Evolutionary conservation across 1,140 invertebrate genomes (phyloP), one percentile per base, ranked within the genome.

Genomic region (Brachionus rotundiformis): DNA sequence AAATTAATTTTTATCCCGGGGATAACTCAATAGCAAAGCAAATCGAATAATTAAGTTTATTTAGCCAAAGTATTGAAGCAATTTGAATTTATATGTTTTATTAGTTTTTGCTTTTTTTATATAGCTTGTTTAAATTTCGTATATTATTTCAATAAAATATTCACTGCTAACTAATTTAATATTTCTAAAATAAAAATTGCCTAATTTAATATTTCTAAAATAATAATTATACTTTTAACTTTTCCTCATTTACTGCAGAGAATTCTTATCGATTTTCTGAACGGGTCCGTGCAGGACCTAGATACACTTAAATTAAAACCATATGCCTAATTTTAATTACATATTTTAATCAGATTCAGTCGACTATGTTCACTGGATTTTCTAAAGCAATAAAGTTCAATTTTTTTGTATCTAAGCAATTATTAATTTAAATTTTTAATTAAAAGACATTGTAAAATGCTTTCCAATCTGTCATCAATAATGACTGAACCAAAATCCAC

Each of bases 101-200:
- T 5, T 54, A 5, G n/a, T 54, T 54, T n/a, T n/a, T n/a, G n/a
- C n/a, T n/a, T 47, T 8, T 54, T 23, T 54, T 54, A 16, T 54
- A 54, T 54, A 54, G 47, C 47, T 54, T 54, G 47, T 23, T 54
- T 5, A 54, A 54, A 54, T 19, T 54, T 54, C 16, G 16, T 19
- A 54, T 54, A 54, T 54, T 54, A 54, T 54, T 54, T 54, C 47
- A 54, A 54, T 54, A 54, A 54, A 54, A 54, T 54, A 54, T 54
- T 54, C 47, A 54, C 47, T 54, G 47, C 19, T n/a, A n/a, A n/a
- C 47, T 54, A 54, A 54, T 54, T 54, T 54, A 54, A 54, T 54
- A 54, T 54, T 54, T 54, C 47, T 19, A 19, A 23, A 54, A 39
- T 39, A 39, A 39, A 39, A 39, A 39, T 39, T 39, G 13, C 5